A percentile compares a stretch with the other conserved stretches of the same genome.
These are phyloP conservation scores for Barypeithes pellucidus DNA, from an alignment of 2,888 invertebrate genomes.

Conservation along the genomic window DNA sequence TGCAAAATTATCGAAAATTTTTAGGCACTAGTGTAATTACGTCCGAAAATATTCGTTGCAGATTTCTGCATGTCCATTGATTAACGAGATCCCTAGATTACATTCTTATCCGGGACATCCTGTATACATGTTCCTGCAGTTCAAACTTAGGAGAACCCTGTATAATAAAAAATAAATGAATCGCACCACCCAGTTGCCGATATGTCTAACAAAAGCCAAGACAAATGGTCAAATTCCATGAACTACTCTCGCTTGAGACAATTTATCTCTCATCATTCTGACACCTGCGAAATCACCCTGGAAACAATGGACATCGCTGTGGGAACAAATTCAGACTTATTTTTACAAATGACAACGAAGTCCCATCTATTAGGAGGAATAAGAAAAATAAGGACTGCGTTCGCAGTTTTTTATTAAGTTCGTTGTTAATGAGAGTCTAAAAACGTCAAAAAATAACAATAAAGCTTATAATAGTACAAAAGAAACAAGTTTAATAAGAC, in stretches of 20 bases:
- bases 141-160: not conserved
- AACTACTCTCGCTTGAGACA: constrained; percentile 59
- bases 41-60: too few species aligned
- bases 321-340: constrained; percentile 22
- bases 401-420: not conserved
- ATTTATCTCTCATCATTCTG: constrained; percentile 61
- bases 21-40: too few species aligned
- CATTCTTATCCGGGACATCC: too few species aligned
- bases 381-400: not conserved
- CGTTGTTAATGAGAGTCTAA: too few species aligned
- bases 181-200: constrained; percentile 17
- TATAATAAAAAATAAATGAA: not conserved
- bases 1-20: too few species aligned
- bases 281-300: constrained; percentile 58
- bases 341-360: constrained; percentile 49
- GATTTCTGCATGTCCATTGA: too few species aligned
- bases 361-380: constrained; percentile 24
- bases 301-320: constrained; percentile 34
- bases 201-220: constrained; percentile 32
- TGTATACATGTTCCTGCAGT: too few species aligned
- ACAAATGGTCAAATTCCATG: constrained; percentile 59
- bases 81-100: too few species aligned
- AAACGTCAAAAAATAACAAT: too few species aligned
- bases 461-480: too few species aligned
- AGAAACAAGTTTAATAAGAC: too few species aligned